These are phyloP conservation scores for Anoplopoma fimbria DNA, from an alignment of 2,113 vertebrate genomes.

Conservation along the genomic window DNA sequence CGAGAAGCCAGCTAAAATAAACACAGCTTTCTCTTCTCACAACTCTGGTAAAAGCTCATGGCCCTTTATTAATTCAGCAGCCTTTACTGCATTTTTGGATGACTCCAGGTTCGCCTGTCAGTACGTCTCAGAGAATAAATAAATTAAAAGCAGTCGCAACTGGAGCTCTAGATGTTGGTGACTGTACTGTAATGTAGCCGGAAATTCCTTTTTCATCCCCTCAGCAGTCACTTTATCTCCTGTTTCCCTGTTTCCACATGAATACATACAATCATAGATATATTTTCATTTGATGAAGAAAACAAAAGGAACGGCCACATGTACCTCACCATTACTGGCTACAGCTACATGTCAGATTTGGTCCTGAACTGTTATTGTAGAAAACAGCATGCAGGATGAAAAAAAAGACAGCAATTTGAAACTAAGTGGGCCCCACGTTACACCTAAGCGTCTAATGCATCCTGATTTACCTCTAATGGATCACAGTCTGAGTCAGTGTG, in stretches of 20 bases:
- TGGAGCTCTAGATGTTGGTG: constrained; percentile 30
- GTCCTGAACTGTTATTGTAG: constrained; percentile 5
- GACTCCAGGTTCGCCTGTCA: constrained; percentile 60
- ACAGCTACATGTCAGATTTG: neutral
- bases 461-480: constrained; percentile 47
- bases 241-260: constrained; percentile 5
- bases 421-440: constrained; percentile 12
- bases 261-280: neutral
- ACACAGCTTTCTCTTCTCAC: constrained; percentile 62
- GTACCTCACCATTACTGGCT: neutral
- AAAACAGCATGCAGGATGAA: neutral
- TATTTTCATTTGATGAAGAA: neutral
- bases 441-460: constrained; percentile 29
- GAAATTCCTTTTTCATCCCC: constrained; percentile 23
- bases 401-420: constrained; percentile 21
- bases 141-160: constrained; percentile 54
- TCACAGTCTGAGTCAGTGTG: constrained; percentile 8
- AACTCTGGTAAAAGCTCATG: constrained; percentile 69
- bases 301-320: neutral
- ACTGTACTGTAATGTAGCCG: constrained; percentile 13
- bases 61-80: constrained; percentile 72
- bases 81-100: constrained; percentile 62
- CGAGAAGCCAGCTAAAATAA: constrained; percentile 60
- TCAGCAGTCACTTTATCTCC: neutral
- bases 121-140: constrained; percentile 64